A percentile compares a stretch with the other conserved stretches of the same genome.
Evolutionary conservation across 2,888 invertebrate genomes (phyloP).

Genomic region (Linnaemya tessellans): DNA sequence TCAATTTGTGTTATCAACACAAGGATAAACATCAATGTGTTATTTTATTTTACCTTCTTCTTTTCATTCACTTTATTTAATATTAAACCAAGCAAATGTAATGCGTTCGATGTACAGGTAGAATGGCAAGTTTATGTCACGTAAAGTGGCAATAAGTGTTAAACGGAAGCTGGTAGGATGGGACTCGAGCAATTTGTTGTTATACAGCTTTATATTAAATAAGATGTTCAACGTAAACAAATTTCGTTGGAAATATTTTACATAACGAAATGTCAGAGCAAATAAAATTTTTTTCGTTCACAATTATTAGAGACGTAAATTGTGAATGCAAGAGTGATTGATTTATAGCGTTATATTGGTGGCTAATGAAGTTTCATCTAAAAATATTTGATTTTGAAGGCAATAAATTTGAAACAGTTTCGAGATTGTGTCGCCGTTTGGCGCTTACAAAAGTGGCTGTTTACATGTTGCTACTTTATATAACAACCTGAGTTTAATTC

Average conservation of each 20-base stretch:
- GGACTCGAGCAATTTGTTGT: constrained; percentile 62
- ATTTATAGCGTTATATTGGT: constrained; percentile 31
- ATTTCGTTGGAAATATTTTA: constrained; percentile 64
- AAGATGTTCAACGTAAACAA: constrained; percentile 67
- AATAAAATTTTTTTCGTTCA: neutral
- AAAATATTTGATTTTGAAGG: neutral
- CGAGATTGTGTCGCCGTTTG: neutral
- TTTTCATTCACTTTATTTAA: constrained; percentile 46
- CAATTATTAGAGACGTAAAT: constrained; percentile 47
- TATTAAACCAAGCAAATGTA: constrained; percentile 59
- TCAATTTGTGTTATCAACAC: constrained; percentile 72
- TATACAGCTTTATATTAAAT: constrained; percentile 67
- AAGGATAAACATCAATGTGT: constrained; percentile 71
- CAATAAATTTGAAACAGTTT: neutral
- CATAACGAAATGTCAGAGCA: constrained; percentile 55
- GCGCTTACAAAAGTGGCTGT: too few species aligned
- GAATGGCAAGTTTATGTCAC: constrained; percentile 68
- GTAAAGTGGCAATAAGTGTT: constrained; percentile 71
- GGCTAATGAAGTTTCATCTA: neutral
- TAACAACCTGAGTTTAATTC: too few species aligned
- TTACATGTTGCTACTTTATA: too few species aligned
- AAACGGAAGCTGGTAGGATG: constrained; percentile 65
- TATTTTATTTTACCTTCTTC: constrained; percentile 52
- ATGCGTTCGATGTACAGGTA: constrained; percentile 36
- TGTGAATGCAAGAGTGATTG: constrained; percentile 7